Evolutionary conservation across 2,888 invertebrate species (phyloP), one percentile per base, ranked within the genome.

Genomic region (Xanthia togata): DNA sequence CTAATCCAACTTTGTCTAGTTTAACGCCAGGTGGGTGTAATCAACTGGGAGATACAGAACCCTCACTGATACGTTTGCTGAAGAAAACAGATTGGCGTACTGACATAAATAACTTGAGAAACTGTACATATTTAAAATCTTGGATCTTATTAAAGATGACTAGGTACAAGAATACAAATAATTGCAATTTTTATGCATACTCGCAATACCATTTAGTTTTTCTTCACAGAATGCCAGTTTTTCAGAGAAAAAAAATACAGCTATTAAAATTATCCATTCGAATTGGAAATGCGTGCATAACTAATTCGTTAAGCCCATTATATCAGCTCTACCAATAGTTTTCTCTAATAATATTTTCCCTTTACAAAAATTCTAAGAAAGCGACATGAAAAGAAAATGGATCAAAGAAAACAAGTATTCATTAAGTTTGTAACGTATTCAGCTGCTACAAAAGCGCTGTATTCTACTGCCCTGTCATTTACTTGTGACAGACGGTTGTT

Each of bases 1-100:
- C 93, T 94, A 93, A 93, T 93, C 89, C 92, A 93, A 94, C 91
- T 93, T 93, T 81, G 84, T 81, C 83, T 83, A 83, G 83, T 85
- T 84, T 69, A 74, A 68, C 82, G 76, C 64, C 75, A 83, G 76
- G 77, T 84, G 78, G 79, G 79, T 70, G 78, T 87, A 79, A 81
- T 76, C 84, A 78, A 85, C 86, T 78, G 76, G 76, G 83, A 76
- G 76, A 77, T 70, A 80, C 70, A 72, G 78, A 72, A 65, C 70
- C 78, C 80, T 55, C 57, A n/a, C 64, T 75, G 69, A 73, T 70
- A 81, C 38, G 41, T 75, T 65, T 69, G 44, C 64, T 44, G 38
- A 57, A 55, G 72, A 75, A 74, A 75, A 77, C 53, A 71, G 47
- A 70, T 44, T 80, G 72, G 35, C 26, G 68, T n/a, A 62, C 17